Conservation (phyloP, 2,797 vertebrate species). For the Cyclopterus lumpus region DNA sequence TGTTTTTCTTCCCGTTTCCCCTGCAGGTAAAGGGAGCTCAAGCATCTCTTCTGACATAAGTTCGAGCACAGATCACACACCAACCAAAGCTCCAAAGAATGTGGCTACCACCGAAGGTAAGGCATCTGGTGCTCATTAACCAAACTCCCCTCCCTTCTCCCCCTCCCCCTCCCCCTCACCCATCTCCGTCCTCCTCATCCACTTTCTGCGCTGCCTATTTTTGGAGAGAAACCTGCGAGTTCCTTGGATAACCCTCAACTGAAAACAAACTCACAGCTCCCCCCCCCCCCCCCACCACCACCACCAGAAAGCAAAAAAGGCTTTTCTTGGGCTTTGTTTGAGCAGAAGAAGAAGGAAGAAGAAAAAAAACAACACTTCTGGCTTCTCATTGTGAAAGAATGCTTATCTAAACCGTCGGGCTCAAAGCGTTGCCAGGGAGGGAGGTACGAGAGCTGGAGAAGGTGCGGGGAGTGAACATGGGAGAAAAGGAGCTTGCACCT, state of each 20-base stretch:
- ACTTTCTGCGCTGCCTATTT: conserved; percentile 76
- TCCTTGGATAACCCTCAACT: conserved; percentile 80
- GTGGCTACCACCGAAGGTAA: conserved; percentile 97
- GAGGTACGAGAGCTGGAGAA: conserved; percentile 31
- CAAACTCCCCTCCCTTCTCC: conserved; percentile 59
- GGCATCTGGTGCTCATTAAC: conserved; percentile 88
- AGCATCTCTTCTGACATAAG: conserved; percentile 99
- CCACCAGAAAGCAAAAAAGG: conserved; percentile 71
- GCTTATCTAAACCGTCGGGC: conserved; percentile 80
- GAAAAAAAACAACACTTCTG: conserved; percentile 31
- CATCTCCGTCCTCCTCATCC: conserved; percentile 37
- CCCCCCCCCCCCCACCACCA: no score
- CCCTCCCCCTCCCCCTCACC: conserved; percentile 18
- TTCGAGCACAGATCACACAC: conserved; percentile 97
- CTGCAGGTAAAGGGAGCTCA: conserved; percentile 97
- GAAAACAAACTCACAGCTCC: conserved; percentile 82
- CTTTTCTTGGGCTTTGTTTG: conserved; percentile 64
- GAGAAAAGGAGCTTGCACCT: conserved; percentile 45
- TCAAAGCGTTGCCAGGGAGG: conserved; percentile 64
- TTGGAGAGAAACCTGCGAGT: conserved; percentile 78
- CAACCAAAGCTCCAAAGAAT: conserved; percentile 96
- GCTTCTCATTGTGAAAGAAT: conserved; percentile 78
- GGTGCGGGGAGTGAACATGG: conserved; percentile 56
- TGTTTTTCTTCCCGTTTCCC: conserved; percentile 46
- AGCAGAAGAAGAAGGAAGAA: conserved; percentile 26